These are phyloP conservation scores for Acrossocheilus fasciatus DNA, from an alignment of 2,797 vertebrate genomes.

Conservation along the genomic window DNA sequence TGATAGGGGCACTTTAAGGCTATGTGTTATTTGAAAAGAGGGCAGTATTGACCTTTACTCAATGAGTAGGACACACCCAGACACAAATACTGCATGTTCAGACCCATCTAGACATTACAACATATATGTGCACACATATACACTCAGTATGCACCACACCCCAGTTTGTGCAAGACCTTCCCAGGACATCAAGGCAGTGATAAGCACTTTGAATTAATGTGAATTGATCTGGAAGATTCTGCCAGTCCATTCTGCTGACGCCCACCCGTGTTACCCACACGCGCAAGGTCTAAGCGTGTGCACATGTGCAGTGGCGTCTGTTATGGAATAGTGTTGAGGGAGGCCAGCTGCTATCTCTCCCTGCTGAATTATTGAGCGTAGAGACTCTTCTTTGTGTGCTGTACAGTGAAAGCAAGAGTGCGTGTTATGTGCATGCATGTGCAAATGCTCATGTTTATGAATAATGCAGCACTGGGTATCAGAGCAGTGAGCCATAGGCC, in stretches of 20 bases:
- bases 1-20: background rate
- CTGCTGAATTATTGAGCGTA: conserved; percentile 76
- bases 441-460: conserved; percentile 39
- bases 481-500: conserved; percentile 13
- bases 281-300: background rate
- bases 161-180: background rate
- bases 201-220: background rate
- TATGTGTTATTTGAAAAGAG: background rate
- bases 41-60: background rate
- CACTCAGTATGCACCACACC: background rate
- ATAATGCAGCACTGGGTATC: conserved; percentile 54
- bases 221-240: conserved; percentile 18
- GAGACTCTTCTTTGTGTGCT: conserved; percentile 56
- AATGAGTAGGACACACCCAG: conserved; percentile 8
- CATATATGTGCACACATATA: background rate
- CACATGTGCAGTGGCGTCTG: background rate
- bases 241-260: background rate
- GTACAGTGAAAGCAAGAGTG: conserved; percentile 9
- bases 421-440: conserved; percentile 22
- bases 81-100: conserved; percentile 36
- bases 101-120: background rate
- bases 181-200: background rate
- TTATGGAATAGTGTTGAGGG: conserved; percentile 56
- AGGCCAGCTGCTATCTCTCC: conserved; percentile 60
- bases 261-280: background rate